Conservation (phyloP, 2,888 invertebrate species). For the Andrena flavipes region DNA sequence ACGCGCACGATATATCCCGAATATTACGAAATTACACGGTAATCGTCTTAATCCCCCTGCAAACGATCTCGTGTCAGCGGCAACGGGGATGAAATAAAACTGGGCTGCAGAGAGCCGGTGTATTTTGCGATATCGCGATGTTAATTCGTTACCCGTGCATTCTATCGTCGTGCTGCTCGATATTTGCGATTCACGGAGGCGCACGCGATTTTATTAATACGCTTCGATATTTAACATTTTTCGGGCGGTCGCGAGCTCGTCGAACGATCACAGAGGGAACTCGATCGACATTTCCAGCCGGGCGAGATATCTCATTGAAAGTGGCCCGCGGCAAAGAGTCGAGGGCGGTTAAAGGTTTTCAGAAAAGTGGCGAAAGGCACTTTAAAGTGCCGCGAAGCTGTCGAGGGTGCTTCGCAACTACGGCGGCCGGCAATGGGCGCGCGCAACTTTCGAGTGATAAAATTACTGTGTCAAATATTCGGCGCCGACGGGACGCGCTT, state of each 20-base stretch:
- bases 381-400: slow-evolving; percentile 48
- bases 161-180: slow-evolving; percentile 25
- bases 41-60: slow-evolving; percentile 26
- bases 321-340: slow-evolving; percentile 19
- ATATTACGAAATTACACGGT: slow-evolving; percentile 7
- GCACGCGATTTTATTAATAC: slow-evolving; percentile 23
- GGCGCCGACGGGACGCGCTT: background rate
- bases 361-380: slow-evolving; percentile 39
- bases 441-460: slow-evolving; percentile 55
- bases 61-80: background rate
- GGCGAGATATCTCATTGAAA: background rate
- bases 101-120: slow-evolving; percentile 12
- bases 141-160: slow-evolving; percentile 47
- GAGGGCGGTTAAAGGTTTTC: slow-evolving; percentile 47
- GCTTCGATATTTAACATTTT: slow-evolving; percentile 46
- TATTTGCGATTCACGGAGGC: slow-evolving; percentile 44
- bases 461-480: slow-evolving; percentile 45
- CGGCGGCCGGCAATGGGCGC: slow-evolving; percentile 7
- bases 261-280: background rate
- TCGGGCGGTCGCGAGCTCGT: background rate
- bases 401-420: slow-evolving; percentile 51
- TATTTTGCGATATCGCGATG: slow-evolving; percentile 17
- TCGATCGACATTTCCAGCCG: background rate
- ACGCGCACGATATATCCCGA: slow-evolving; percentile 1
- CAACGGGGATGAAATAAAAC: slow-evolving; percentile 11